Evolutionary conservation across 2,888 invertebrate genomes (phyloP).

Genomic region (Morpho achilles): DNA sequence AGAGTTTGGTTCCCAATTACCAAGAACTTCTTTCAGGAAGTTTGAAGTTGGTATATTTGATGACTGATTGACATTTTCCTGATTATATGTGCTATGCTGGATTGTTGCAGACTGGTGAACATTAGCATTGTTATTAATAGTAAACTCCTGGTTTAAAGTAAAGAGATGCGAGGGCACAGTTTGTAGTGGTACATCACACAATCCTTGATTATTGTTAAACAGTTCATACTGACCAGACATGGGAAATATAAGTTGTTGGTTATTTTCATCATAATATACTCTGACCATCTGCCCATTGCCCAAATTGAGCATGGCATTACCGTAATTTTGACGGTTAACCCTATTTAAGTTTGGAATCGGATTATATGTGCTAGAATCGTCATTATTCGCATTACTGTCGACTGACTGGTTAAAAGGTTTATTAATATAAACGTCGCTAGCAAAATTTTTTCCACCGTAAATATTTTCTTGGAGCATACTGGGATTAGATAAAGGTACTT

Average conservation of each 20-base stretch:
- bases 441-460: conserved; percentile 53
- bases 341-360: conserved; percentile 48
- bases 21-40: conserved; percentile 84
- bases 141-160: conserved; percentile 63
- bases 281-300: conserved; percentile 68
- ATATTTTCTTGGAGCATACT: conserved; percentile 55
- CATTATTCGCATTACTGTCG: conserved; percentile 49
- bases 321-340: conserved; percentile 56
- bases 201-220: conserved; percentile 61
- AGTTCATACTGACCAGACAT: conserved; percentile 70
- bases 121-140: conserved; percentile 46
- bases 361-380: conserved; percentile 54
- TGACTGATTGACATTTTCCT: conserved; percentile 47
- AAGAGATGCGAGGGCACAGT: conserved; percentile 53
- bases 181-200: conserved; percentile 56
- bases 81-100: conserved; percentile 41
- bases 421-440: conserved; percentile 58
- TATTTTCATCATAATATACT: conserved; percentile 69
- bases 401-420: conserved; percentile 56
- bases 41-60: conserved; percentile 63
- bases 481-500: conserved; percentile 46
- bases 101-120: conserved; percentile 43
- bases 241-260: conserved; percentile 67
- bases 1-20: conserved; percentile 85
- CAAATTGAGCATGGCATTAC: conserved; percentile 67